Percentiles rank a stretch among this genome's conserved stretches.
Evolutionary conservation across 1,140 invertebrate species (phyloP).

Genomic region (Parapsyche elsis): DNA sequence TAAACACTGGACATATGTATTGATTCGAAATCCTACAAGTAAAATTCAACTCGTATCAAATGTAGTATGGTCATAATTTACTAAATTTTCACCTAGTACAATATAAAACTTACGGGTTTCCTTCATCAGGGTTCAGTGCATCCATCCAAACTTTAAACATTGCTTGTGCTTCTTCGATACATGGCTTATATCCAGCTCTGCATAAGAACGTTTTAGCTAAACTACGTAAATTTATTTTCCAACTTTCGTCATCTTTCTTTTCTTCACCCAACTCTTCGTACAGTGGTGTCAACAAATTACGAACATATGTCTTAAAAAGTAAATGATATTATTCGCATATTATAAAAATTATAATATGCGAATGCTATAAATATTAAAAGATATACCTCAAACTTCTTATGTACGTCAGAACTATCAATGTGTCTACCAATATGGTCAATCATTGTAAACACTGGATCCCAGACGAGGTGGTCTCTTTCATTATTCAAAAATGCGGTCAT

Average conservation of each 20-base stretch:
- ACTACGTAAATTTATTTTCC: constrained; percentile 71
- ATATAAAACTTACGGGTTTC: constrained; percentile 74
- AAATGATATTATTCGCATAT: too few species aligned
- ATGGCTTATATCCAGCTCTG: constrained; percentile 77
- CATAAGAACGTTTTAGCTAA: constrained; percentile 77
- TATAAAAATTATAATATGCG: not conserved
- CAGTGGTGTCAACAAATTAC: constrained; percentile 72
- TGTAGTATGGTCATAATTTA: too few species aligned
- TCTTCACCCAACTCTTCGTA: constrained; percentile 72
- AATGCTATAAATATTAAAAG: too few species aligned
- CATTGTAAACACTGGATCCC: constrained; percentile 82
- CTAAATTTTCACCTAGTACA: not conserved
- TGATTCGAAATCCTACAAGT: constrained; percentile 73
- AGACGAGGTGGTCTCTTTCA: constrained; percentile 78
- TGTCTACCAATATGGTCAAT: constrained; percentile 80
- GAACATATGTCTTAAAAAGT: constrained; percentile 71
- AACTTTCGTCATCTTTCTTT: constrained; percentile 69
- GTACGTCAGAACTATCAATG: constrained; percentile 73
- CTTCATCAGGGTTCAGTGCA: constrained; percentile 74
- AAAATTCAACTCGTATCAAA: not conserved
- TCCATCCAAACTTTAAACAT: constrained; percentile 77
- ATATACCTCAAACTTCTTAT: constrained; percentile 75
- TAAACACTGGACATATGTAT: constrained; percentile 81
- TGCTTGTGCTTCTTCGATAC: constrained; percentile 74
- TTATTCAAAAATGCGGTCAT: constrained; percentile 79